Conservation (phyloP, 37 sponge, comb jelly and placozoan species). For the Eunapius fragilis region DNA sequence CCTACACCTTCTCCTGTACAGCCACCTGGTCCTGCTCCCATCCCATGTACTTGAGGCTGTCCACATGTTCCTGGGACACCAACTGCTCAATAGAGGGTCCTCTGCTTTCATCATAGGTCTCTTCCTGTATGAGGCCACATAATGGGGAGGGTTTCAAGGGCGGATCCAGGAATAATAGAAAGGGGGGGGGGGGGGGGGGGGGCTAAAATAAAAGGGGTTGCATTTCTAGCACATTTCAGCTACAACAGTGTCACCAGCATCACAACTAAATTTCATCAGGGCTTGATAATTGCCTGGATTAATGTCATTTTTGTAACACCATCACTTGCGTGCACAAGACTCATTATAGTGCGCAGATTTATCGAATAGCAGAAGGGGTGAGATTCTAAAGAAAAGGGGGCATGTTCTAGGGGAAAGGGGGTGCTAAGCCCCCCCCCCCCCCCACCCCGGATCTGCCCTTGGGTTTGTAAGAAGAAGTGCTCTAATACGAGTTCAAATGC, state of each 20-base stretch:
- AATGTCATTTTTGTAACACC: too few relatives aligned
- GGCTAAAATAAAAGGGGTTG: neutral
- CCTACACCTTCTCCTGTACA: constrained; percentile 63
- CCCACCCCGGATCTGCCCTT: too few relatives aligned
- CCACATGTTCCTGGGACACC: constrained; percentile 75
- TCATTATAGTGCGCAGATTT: too few relatives aligned
- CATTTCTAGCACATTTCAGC: neutral
- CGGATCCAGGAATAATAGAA: neutral
- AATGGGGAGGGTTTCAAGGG: neutral
- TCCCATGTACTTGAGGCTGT: constrained; percentile 87
- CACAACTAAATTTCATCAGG: too few relatives aligned
- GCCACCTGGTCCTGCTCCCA: constrained; percentile 76
- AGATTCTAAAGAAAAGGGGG: too few relatives aligned
- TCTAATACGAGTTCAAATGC: neutral
- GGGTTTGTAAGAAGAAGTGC: neutral
- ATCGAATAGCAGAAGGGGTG: too few relatives aligned
- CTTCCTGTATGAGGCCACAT: constrained; percentile 51
- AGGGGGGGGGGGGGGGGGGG: neutral
- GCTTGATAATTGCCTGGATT: too few relatives aligned
- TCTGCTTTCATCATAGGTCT: constrained; percentile 70
- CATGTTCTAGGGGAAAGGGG: too few relatives aligned
- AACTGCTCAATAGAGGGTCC: constrained; percentile 88
- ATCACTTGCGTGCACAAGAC: too few relatives aligned
- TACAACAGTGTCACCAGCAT: neutral
- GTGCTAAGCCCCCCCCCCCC: too few relatives aligned